These are phyloP conservation scores for Brachionus sp. DNA, from an alignment of 1,140 invertebrate genomes.

Conservation along the genomic window DNA sequence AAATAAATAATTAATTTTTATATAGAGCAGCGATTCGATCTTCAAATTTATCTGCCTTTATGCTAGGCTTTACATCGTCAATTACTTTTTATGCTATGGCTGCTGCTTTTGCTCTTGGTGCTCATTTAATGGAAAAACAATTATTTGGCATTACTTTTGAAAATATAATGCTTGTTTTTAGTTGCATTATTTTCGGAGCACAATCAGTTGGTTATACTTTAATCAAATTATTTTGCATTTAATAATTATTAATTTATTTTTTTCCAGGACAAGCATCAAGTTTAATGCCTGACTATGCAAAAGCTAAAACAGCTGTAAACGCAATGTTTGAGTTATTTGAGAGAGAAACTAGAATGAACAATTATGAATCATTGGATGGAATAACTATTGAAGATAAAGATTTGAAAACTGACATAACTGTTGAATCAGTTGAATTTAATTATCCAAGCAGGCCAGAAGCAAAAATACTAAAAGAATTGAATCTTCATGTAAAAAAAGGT, in stretches of 20 bases:
- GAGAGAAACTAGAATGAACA: slow-evolving; percentile 20
- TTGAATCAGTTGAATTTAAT: slow-evolving; percentile 48
- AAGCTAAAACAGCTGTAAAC: slow-evolving; percentile 75
- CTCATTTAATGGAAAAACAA: slow-evolving; percentile 25
- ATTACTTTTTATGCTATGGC: slow-evolving; percentile 40
- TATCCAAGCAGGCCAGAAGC: slow-evolving; percentile 54
- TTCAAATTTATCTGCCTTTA: slow-evolving; percentile 10
- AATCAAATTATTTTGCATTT: background rate
- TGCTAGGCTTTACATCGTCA: slow-evolving; percentile 31
- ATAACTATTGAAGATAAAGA: background rate
- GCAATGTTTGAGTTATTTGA: slow-evolving; percentile 52
- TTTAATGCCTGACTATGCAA: slow-evolving; percentile 75
- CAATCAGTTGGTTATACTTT: background rate
- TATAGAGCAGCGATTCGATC: slow-evolving; percentile 29
- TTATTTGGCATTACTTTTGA: slow-evolving; percentile 29
- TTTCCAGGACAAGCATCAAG: slow-evolving; percentile 67
- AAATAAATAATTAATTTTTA: background rate
- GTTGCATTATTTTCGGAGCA: slow-evolving; percentile 24
- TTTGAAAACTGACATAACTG: background rate
- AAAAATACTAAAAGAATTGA: slow-evolving; percentile 17
- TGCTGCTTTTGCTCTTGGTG: slow-evolving; percentile 5
- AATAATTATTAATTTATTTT: background rate
- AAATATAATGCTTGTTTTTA: slow-evolving; percentile 37
- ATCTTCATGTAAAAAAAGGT: slow-evolving; percentile 32
- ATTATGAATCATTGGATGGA: background rate